These are phyloP conservation scores for Drosophila parthenogenetica DNA, from an alignment of 2,888 invertebrate genomes.

Conservation along the genomic window DNA sequence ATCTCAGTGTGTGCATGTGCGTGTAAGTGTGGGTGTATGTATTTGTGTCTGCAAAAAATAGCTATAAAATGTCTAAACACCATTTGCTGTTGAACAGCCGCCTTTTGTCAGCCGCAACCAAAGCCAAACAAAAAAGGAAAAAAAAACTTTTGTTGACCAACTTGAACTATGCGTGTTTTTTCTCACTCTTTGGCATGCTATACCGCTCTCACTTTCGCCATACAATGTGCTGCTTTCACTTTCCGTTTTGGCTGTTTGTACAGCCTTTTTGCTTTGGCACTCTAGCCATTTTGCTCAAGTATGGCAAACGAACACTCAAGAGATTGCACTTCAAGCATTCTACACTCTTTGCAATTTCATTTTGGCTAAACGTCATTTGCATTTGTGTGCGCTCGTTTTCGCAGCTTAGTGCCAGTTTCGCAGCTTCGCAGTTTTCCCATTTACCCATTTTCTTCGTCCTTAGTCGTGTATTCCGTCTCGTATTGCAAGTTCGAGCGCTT, in stretches of 20 bases:
- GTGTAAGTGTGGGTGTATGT: not conserved
- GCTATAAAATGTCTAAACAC: conserved; percentile 61
- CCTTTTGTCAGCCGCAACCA: conserved; percentile 47
- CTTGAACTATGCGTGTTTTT: conserved; percentile 4
- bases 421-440: not conserved
- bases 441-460: not conserved
- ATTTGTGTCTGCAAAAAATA: conserved; percentile 5
- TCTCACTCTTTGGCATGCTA: not conserved
- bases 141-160: conserved; percentile 17
- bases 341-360: conserved; percentile 35
- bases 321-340: conserved; percentile 51
- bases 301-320: conserved; percentile 30
- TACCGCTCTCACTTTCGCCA: not conserved
- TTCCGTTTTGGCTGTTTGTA: conserved; percentile 3
- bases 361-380: conserved; percentile 53
- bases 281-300: conserved; percentile 20
- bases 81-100: conserved; percentile 57
- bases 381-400: conserved; percentile 31
- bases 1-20: not conserved
- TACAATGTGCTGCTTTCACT: conserved; percentile 9
- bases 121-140: conserved; percentile 18
- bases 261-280: conserved; percentile 8
- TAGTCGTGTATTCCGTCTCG: not conserved
- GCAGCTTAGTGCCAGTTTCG: conserved; percentile 8
- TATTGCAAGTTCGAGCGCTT: not conserved